Evolutionary conservation across 2,113 vertebrate species (phyloP).

Genomic region (Pelvicachromis taeniatus): DNA sequence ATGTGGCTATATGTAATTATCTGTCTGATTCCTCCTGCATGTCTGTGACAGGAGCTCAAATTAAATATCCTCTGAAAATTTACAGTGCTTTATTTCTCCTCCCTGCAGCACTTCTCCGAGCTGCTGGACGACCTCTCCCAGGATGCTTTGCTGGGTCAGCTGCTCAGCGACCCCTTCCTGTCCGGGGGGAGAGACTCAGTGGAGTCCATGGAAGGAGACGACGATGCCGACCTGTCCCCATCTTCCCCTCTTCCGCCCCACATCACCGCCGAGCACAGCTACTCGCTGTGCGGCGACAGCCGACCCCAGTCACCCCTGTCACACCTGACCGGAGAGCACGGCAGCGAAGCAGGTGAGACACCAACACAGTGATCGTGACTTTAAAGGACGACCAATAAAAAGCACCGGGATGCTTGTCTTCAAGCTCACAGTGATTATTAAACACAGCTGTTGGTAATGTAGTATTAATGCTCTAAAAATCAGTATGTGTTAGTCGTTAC

Average conservation of each 20-base stretch:
- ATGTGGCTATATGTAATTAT: slow-evolving; percentile 16
- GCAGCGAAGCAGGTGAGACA: slow-evolving; percentile 82
- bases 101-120: slow-evolving; percentile 89
- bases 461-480: neutral
- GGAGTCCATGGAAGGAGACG: slow-evolving; percentile 83
- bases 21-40: neutral
- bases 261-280: slow-evolving; percentile 96
- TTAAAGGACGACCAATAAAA: neutral
- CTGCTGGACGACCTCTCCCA: slow-evolving; percentile 94
- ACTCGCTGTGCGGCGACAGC: slow-evolving; percentile 93
- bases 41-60: neutral
- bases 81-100: neutral
- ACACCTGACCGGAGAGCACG: slow-evolving; percentile 80
- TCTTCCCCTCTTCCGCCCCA: slow-evolving; percentile 87
- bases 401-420: neutral
- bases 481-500: neutral
- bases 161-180: slow-evolving; percentile 95
- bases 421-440: neutral
- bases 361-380: neutral
- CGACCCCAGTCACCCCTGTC: slow-evolving; percentile 89
- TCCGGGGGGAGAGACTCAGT: slow-evolving; percentile 70
- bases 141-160: slow-evolving; percentile 90
- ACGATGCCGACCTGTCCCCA: slow-evolving; percentile 78
- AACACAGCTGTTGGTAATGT: neutral
- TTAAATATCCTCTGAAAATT: neutral